Evolutionary conservation across 1,140 invertebrate species (phyloP).

Genomic region (Luehdorfia chinensis): DNA sequence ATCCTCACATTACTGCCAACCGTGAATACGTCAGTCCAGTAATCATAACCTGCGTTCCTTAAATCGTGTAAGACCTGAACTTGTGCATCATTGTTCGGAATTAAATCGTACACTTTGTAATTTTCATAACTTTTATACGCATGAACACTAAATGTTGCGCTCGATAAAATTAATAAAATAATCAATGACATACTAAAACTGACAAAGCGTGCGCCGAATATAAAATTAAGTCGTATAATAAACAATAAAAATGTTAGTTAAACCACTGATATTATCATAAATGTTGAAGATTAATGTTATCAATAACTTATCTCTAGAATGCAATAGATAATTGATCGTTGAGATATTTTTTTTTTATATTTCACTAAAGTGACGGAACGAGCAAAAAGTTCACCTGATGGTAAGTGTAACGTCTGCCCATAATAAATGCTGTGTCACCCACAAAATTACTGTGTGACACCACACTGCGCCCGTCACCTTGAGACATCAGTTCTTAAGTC

Average conservation of each 20-base stretch:
- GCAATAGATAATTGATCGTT: no score
- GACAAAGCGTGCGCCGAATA: neutral
- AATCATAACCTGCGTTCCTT: conserved; percentile 39
- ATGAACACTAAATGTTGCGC: conserved; percentile 13
- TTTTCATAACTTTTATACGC: conserved; percentile 59
- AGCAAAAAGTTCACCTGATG: no score
- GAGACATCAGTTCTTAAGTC: no score
- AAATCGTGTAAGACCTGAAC: conserved; percentile 41
- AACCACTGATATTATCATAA: neutral
- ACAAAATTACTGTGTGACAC: no score
- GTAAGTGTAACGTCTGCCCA: no score
- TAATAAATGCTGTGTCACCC: no score
- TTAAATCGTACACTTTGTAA: conserved; percentile 74
- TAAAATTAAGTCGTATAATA: neutral
- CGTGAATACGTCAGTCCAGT: conserved; percentile 40
- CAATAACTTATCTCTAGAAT: conserved; percentile 1
- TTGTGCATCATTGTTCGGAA: conserved; percentile 46
- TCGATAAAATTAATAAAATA: conserved; percentile 8
- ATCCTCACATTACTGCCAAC: conserved; percentile 37
- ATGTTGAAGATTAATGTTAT: conserved; percentile 13
- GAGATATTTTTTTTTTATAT: no score
- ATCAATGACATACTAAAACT: neutral
- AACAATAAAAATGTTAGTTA: conserved; percentile 4
- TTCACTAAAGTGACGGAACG: no score
- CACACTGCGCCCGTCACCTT: no score